Evolutionary conservation across 2,797 vertebrate genomes (phyloP).

Genomic region (Pelodytes ibericus): DNA sequence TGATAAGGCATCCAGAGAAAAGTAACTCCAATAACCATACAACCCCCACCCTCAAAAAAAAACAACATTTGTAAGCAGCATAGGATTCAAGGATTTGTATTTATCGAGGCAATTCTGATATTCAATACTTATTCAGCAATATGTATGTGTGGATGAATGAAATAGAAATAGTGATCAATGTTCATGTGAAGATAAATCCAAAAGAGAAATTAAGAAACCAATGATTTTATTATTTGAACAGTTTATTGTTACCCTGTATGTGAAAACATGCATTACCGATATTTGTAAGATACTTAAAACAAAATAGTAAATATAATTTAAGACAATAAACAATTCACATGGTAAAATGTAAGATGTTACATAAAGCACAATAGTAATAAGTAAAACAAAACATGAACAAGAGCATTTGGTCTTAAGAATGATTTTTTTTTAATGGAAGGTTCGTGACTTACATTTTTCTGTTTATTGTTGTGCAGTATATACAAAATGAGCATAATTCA

Average conservation of each 20-base stretch:
- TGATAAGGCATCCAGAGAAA: too few relatives aligned
- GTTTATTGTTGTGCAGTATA: constrained; percentile 25
- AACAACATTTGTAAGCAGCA: too few relatives aligned
- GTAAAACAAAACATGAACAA: constrained; percentile 16
- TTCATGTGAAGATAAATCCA: too few relatives aligned
- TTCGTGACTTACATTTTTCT: constrained; percentile 4
- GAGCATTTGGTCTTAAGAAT: background rate
- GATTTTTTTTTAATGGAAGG: constrained; percentile 21
- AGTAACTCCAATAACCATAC: too few relatives aligned
- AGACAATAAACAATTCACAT: background rate
- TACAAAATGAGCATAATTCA: constrained; percentile 24
- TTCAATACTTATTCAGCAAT: too few relatives aligned
- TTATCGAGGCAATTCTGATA: too few relatives aligned
- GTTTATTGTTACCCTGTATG: constrained; percentile 34
- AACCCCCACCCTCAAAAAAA: too few relatives aligned
- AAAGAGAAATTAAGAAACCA: background rate
- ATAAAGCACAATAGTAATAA: constrained; percentile 14
- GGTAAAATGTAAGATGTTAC: background rate
- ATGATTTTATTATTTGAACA: background rate
- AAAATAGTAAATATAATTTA: constrained; percentile 17
- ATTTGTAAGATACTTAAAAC: background rate
- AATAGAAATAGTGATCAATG: too few relatives aligned
- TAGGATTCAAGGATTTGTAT: too few relatives aligned
- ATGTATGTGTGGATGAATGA: too few relatives aligned
- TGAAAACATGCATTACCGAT: constrained; percentile 20